These are phyloP conservation scores for Cynopterus brachyotis DNA, from an alignment of 2,113 vertebrate genomes.

Conservation along the genomic window DNA sequence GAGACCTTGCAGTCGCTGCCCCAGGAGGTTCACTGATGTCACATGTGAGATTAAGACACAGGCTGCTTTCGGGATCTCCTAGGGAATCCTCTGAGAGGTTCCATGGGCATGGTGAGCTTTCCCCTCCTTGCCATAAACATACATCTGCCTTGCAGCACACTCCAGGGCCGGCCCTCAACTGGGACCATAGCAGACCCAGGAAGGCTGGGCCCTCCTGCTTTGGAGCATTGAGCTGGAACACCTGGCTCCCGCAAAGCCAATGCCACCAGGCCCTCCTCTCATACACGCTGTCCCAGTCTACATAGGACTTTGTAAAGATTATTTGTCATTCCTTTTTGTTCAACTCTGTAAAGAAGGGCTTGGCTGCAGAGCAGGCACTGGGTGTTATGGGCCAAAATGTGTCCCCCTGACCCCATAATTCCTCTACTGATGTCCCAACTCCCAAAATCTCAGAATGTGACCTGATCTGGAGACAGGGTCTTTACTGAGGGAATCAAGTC, in stretches of 20 bases:
- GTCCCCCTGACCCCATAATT: background rate
- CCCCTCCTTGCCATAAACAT: background rate
- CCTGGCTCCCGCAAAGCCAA: background rate
- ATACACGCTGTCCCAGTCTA: accelerated
- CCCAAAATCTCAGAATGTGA: background rate
- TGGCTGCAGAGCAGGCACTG: background rate
- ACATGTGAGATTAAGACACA: background rate
- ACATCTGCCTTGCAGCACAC: background rate
- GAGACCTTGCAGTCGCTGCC: accelerated
- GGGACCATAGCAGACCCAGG: background rate
- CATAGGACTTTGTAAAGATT: background rate
- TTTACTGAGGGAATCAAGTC: background rate
- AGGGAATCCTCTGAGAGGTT: background rate
- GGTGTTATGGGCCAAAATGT: background rate
- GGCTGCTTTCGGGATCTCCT: background rate
- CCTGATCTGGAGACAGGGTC: background rate
- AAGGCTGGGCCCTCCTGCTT: background rate
- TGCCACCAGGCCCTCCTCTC: background rate
- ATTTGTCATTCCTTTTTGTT: background rate
- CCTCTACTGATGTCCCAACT: background rate
- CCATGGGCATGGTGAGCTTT: accelerated
- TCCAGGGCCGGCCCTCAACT: background rate
- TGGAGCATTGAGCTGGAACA: background rate
- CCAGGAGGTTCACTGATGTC: accelerated
- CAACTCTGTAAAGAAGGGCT: background rate